These are phyloP conservation scores for Ploceus nigricollis DNA, from an alignment of 2,113 vertebrate genomes.

Conservation along the genomic window DNA sequence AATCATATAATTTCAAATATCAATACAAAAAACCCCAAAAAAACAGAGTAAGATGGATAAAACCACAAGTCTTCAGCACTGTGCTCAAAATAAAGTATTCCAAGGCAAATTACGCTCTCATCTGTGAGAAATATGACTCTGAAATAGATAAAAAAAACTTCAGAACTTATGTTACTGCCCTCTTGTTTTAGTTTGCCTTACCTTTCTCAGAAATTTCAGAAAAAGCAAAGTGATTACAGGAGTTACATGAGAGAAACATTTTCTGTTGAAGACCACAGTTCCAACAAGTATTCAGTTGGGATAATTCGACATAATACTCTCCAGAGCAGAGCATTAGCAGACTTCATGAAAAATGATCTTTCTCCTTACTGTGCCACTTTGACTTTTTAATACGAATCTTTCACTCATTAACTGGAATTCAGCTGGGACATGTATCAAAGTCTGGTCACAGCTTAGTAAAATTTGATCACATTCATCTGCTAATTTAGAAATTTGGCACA, in stretches of 20 bases:
- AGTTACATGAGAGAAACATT: not conserved
- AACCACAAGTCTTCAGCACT: not conserved
- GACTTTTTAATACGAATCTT: not conserved
- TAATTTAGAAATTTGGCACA: not conserved
- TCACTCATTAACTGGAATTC: not conserved
- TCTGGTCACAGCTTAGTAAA: not conserved
- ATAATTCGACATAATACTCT: not conserved
- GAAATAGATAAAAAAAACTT: not conserved
- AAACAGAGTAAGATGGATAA: not conserved
- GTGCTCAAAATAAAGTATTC: not conserved
- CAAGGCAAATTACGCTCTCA: not conserved
- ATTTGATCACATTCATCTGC: not conserved
- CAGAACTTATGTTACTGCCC: not conserved
- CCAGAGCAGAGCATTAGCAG: not conserved
- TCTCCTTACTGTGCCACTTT: not conserved
- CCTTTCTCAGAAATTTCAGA: not conserved
- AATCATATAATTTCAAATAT: not conserved
- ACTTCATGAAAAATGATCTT: not conserved
- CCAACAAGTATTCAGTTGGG: not conserved
- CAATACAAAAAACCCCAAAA: not conserved
- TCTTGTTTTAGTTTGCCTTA: not conserved
- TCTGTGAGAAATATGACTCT: not conserved
- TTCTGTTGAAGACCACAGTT: not conserved
- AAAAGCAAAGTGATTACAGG: not conserved
- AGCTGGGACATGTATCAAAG: not conserved